These are phyloP conservation scores for Siderastrea radians DNA, from an alignment of 92 coral and sea anemone genomes.

Conservation along the genomic window DNA sequence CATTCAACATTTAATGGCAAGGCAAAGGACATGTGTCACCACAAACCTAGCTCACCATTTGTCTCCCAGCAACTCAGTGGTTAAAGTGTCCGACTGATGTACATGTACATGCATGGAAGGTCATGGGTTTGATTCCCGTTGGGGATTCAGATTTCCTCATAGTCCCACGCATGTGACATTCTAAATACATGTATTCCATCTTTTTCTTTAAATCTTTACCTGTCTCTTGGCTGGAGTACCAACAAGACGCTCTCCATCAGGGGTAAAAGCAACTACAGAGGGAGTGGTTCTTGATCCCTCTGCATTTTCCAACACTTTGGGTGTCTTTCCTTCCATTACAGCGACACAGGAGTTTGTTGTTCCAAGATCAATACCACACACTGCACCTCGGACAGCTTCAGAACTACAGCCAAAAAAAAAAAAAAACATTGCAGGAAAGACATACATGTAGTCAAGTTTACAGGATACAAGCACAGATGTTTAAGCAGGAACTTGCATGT, in stretches of 20 bases:
- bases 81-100: too few relatives aligned
- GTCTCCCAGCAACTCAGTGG: too few relatives aligned
- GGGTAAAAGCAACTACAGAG: constrained; percentile 90
- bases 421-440: background rate
- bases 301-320: constrained; percentile 94
- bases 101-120: too few relatives aligned
- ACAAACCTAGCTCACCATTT: too few relatives aligned
- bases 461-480: too few relatives aligned
- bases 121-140: too few relatives aligned
- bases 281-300: constrained; percentile 98
- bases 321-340: constrained; percentile 97
- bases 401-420: constrained; percentile 55
- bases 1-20: too few relatives aligned
- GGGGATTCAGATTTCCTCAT: too few relatives aligned
- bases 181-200: background rate
- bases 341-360: constrained; percentile 99
- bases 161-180: background rate
- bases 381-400: constrained; percentile 92
- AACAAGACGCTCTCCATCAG: constrained; percentile 92
- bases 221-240: constrained; percentile 99
- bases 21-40: too few relatives aligned
- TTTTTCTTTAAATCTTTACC: constrained; percentile 25
- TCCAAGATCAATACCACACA: constrained; percentile 98
- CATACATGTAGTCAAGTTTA: too few relatives aligned
- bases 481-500: too few relatives aligned